Percentiles rank a stretch among this genome's conserved stretches.
These are phyloP conservation scores for Plodia interpunctella DNA, from an alignment of 1,140 invertebrate species.

Conservation along the genomic window DNA sequence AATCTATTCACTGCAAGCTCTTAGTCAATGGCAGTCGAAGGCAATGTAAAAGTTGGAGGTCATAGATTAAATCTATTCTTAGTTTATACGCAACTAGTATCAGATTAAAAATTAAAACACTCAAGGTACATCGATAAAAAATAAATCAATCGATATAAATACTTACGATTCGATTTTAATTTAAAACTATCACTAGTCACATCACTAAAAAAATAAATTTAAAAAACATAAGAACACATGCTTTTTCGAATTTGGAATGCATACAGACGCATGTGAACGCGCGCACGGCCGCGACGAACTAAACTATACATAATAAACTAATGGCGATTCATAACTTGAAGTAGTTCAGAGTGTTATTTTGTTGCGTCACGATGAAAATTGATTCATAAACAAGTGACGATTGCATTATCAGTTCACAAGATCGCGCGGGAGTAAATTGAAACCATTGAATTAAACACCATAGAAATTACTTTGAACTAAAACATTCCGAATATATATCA, in stretches of 20 bases:
- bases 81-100: neutral
- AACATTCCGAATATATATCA: too few species aligned
- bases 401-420: too few species aligned
- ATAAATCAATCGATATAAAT: neutral
- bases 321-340: neutral
- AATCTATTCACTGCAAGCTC: too few species aligned
- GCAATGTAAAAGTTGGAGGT: neutral
- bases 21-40: neutral
- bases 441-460: too few species aligned
- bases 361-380: conserved; percentile 4
- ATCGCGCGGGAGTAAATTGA: too few species aligned
- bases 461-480: too few species aligned
- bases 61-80: neutral
- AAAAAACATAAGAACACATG: neutral
- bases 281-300: neutral
- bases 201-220: neutral
- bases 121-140: neutral
- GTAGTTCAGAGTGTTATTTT: neutral
- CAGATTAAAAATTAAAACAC: neutral
- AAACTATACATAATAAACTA: neutral
- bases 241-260: neutral
- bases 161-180: neutral
- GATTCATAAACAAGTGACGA: neutral
- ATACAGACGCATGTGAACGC: neutral
- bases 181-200: neutral